phyloP scores from a whole-genome alignment of 2,797 vertebrate species.

The Cossypha polioptera region DNA sequence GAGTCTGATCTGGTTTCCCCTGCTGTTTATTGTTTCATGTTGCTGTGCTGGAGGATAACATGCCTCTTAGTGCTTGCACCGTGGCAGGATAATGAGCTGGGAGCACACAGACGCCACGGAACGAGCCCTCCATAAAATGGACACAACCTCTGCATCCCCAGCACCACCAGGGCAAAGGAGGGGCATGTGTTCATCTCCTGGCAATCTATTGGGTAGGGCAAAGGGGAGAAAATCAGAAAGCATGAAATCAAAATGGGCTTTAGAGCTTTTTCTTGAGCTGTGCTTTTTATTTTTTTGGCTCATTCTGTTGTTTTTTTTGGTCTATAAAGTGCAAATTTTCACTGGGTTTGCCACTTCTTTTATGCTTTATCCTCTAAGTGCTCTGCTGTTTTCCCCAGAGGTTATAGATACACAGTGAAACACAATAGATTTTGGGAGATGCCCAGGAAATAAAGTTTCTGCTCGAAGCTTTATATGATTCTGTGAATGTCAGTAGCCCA shows the following conservation, averaged over 20 bases:
- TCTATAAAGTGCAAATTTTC: slow-evolving; percentile 42
- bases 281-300: slow-evolving; percentile 33
- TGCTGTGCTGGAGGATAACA: background rate
- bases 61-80: background rate
- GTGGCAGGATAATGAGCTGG: background rate
- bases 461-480: slow-evolving; percentile 61
- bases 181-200: background rate
- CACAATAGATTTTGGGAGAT: slow-evolving; percentile 63
- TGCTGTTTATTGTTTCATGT: slow-evolving; percentile 8
- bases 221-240: slow-evolving; percentile 31
- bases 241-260: slow-evolving; percentile 32
- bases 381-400: slow-evolving; percentile 67
- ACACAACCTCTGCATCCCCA: background rate
- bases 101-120: background rate
- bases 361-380: slow-evolving; percentile 70
- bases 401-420: slow-evolving; percentile 66
- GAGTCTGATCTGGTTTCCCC: background rate
- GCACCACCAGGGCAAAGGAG: background rate
- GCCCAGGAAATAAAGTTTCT: slow-evolving; percentile 71
- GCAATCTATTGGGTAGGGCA: background rate
- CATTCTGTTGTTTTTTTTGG: background rate
- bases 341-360: slow-evolving; percentile 47
- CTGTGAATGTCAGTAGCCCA: slow-evolving; percentile 62
- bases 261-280: slow-evolving; percentile 35
- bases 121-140: background rate